A percentile compares a stretch with the other conserved stretches of the same genome.
These are phyloP conservation scores for Phortica variegata DNA, from an alignment of 1,140 invertebrate species.

Conservation along the genomic window DNA sequence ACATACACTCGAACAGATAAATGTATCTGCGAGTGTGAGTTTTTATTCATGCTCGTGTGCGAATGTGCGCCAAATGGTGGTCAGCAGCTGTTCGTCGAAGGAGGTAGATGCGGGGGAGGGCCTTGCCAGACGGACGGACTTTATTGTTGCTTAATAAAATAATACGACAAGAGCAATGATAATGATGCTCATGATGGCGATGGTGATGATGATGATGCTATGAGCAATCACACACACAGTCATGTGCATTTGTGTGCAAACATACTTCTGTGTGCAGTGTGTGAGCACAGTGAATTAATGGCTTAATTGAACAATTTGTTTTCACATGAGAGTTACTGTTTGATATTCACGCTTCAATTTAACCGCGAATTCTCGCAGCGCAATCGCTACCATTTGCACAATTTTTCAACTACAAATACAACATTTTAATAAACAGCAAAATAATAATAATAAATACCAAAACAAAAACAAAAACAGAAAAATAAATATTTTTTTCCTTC, in stretches of 20 bases:
- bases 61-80: conserved; percentile 23
- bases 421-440: too few relatives aligned
- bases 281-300: conserved; percentile 52
- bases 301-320: conserved; percentile 56
- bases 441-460: too few relatives aligned
- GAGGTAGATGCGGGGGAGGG: not conserved
- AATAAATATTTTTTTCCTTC: too few relatives aligned
- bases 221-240: not conserved
- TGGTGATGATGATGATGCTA: conserved; percentile 26
- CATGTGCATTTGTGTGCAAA: conserved; percentile 11
- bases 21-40: too few relatives aligned
- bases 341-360: too few relatives aligned
- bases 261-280: conserved; percentile 19
- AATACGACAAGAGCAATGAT: conserved; percentile 44
- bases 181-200: conserved; percentile 16
- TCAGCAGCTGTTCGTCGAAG: not conserved
- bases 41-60: conserved; percentile 17
- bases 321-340: conserved; percentile 41
- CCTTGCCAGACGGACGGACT: not conserved
- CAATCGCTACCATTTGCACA: too few relatives aligned
- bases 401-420: too few relatives aligned
- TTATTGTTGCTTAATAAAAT: conserved; percentile 45
- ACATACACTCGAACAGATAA: conserved; percentile 21
- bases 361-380: too few relatives aligned
- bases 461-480: too few relatives aligned